A percentile compares a stretch with the other conserved stretches of the same genome.
phyloP scores from a whole-genome alignment of 2,113 vertebrate genomes.

The Myocastor coypus region DNA sequence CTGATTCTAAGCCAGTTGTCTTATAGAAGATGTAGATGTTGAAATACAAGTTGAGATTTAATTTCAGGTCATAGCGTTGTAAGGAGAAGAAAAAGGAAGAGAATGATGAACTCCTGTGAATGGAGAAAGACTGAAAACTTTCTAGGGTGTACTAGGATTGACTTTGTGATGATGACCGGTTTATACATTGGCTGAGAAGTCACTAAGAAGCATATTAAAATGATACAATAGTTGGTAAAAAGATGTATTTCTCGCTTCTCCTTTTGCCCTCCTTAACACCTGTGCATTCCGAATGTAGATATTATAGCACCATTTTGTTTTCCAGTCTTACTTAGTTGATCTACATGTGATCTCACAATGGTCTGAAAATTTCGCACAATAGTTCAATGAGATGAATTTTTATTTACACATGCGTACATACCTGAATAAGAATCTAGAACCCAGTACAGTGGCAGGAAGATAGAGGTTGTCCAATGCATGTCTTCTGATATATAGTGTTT shows the following conservation, averaged over 20 bases:
- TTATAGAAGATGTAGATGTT: background rate
- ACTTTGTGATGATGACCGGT: background rate
- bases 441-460: background rate
- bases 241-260: background rate
- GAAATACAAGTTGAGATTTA: background rate
- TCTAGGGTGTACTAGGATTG: fast-evolving
- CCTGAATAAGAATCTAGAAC: background rate
- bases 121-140: background rate
- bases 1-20: background rate
- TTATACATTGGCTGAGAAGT: background rate
- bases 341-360: background rate
- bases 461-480: background rate
- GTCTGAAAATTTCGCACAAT: background rate
- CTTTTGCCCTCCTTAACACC: background rate
- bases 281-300: background rate
- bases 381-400: background rate
- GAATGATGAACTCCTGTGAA: background rate
- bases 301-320: background rate
- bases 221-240: background rate
- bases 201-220: background rate
- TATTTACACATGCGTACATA: background rate
- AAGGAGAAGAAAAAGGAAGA: background rate
- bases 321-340: background rate
- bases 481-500: background rate
- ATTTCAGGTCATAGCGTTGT: background rate